These are phyloP conservation scores for Aporophyla nigra DNA, from an alignment of 2,888 invertebrate species.

Conservation along the genomic window DNA sequence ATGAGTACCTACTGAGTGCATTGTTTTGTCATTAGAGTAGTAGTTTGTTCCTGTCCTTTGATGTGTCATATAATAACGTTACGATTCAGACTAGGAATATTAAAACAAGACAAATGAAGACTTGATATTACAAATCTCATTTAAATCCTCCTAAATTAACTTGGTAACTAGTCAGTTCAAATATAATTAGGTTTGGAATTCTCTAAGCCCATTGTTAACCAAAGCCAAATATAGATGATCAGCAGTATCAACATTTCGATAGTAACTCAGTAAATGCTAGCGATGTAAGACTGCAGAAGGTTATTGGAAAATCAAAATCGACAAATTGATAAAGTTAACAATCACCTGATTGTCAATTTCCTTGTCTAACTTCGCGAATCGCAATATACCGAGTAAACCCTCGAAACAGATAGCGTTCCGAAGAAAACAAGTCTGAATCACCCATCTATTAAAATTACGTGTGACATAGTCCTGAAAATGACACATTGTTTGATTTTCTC, in stretches of 20 bases:
- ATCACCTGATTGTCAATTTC: constrained; percentile 5
- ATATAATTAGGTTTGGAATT: neutral
- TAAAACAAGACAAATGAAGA: neutral
- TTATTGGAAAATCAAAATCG: neutral
- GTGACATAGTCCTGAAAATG: constrained; percentile 38
- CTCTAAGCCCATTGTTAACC: neutral
- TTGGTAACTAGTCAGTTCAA: neutral
- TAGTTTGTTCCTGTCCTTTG: constrained; percentile 1
- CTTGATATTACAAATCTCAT: neutral
- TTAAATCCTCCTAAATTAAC: neutral
- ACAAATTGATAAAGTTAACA: constrained; percentile 9
- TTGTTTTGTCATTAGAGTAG: constrained; percentile 44
- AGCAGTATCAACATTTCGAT: neutral
- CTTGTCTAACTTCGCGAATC: constrained; percentile 8
- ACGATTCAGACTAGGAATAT: neutral
- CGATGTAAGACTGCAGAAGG: neutral
- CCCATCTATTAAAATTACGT: neutral
- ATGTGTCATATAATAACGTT: neutral
- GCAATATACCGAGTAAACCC: constrained; percentile 1
- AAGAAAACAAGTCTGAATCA: constrained; percentile 35
- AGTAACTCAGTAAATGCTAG: neutral
- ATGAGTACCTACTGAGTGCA: constrained; percentile 37
- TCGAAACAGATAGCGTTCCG: constrained; percentile 1
- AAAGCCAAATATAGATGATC: neutral
- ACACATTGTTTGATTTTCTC: constrained; percentile 39